Percentiles rank a stretch among this genome's conserved stretches.
Conservation (phyloP, 2,888 invertebrate genomes). For the Brassicogethes aeneus region DNA sequence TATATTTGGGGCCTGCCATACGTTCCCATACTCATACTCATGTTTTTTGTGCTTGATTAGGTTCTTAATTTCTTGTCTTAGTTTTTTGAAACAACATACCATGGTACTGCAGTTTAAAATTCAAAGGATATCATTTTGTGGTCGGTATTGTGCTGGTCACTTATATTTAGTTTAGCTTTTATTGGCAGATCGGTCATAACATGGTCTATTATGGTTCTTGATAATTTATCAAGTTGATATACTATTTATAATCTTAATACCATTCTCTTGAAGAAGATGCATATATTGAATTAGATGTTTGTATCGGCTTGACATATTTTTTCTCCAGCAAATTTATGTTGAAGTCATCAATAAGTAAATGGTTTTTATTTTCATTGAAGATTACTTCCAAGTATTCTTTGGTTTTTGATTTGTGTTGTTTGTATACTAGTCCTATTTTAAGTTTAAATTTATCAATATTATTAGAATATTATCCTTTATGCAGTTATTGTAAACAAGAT, state of each 20-base stretch:
- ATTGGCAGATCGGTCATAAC: conserved; percentile 6
- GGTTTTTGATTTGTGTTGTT: conserved; percentile 3
- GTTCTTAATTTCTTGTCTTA: conserved; percentile 5
- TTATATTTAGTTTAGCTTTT: conserved; percentile 5
- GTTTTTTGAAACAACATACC: conserved; percentile 4
- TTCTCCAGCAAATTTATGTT: conserved; percentile 5
- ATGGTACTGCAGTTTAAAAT: neutral
- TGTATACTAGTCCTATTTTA: conserved; percentile 7
- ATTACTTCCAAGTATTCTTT: conserved; percentile 4
- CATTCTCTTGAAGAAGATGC: conserved; percentile 5
- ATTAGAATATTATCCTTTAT: conserved; percentile 1
- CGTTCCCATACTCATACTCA: no score
- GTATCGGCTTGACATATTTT: conserved; percentile 2
- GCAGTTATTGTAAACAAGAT: neutral
- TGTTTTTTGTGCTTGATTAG: conserved; percentile 7
- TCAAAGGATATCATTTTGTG: conserved; percentile 4
- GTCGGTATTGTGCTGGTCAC: conserved; percentile 5
- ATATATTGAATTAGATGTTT: conserved; percentile 6
- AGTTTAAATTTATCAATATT: conserved; percentile 3
- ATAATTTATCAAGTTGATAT: conserved; percentile 1
- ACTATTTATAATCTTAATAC: conserved; percentile 5
- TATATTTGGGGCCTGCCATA: no score
- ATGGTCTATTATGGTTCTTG: conserved; percentile 8
- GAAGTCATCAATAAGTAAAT: conserved; percentile 6
- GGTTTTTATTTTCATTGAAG: conserved; percentile 6